A percentile compares a stretch with the other conserved stretches of the same genome.
phyloP scores from a whole-genome alignment of 2,113 vertebrate species.

The Paralichthys olivaceus region DNA sequence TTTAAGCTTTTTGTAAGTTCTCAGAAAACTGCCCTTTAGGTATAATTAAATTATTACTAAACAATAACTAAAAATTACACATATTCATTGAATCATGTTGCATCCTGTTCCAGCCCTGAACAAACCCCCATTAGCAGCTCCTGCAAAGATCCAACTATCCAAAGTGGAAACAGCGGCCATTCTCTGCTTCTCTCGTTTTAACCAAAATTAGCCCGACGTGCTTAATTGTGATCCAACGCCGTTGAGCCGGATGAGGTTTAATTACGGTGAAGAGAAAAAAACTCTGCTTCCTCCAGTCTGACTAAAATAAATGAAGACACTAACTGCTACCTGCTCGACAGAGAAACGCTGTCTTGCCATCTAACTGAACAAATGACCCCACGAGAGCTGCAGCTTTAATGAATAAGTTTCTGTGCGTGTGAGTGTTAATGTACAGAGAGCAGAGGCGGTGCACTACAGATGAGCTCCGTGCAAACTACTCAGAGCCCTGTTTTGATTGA shows the following conservation, averaged over 20 bases:
- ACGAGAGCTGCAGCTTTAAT: neutral
- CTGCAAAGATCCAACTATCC: neutral
- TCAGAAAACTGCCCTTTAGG: neutral
- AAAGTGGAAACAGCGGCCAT: slow-evolving; percentile 6
- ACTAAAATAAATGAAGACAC: slow-evolving; percentile 20
- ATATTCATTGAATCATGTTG: neutral
- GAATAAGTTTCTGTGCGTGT: neutral
- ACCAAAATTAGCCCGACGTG: slow-evolving; percentile 29
- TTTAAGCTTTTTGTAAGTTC: neutral
- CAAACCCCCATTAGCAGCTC: neutral
- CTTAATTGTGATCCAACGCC: slow-evolving; percentile 11
- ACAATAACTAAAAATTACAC: neutral
- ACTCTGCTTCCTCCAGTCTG: slow-evolving; percentile 20
- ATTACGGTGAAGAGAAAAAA: slow-evolving; percentile 47
- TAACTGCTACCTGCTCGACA: slow-evolving; percentile 34
- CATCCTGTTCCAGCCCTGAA: neutral
- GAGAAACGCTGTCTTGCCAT: neutral
- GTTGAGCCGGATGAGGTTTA: slow-evolving; percentile 37
- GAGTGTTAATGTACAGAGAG: neutral
- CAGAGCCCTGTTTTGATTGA: slow-evolving; percentile 48
- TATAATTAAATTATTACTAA: slow-evolving; percentile 1
- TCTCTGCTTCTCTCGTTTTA: neutral
- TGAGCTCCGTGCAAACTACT: neutral
- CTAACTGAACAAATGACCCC: slow-evolving; percentile 3
- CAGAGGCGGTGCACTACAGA: neutral